These are phyloP conservation scores for Crotalus helleri DNA, from an alignment of 2,113 vertebrate species.

Conservation along the genomic window DNA sequence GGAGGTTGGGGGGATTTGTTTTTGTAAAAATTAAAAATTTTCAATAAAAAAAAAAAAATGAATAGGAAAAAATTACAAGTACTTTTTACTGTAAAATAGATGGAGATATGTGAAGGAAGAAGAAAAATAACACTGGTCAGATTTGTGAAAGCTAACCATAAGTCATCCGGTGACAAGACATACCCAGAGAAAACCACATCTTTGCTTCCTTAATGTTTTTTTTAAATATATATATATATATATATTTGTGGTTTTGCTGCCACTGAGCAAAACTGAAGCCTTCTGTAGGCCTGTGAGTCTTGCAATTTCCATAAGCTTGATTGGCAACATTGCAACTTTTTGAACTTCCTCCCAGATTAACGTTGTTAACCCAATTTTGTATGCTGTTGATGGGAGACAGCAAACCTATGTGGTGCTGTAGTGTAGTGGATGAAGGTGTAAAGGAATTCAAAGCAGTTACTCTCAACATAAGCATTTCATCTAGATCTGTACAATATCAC, in stretches of 20 bases:
- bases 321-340: constrained; percentile 35
- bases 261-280: constrained; percentile 62
- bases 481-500: neutral
- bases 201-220: constrained; percentile 6
- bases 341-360: neutral
- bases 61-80: neutral
- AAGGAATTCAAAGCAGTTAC: neutral
- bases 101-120: neutral
- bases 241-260: constrained; percentile 61
- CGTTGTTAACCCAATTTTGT: neutral
- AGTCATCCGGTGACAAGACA: constrained; percentile 34
- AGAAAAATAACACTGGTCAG: constrained; percentile 53
- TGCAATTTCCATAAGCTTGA: constrained; percentile 60
- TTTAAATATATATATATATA: constrained; percentile 33
- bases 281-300: constrained; percentile 63
- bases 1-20: too few species aligned
- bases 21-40: too few species aligned
- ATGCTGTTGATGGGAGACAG: neutral
- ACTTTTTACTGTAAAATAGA: constrained; percentile 12
- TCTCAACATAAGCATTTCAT: neutral
- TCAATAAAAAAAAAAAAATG: too few species aligned
- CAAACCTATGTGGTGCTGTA: neutral
- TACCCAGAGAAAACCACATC: constrained; percentile 65
- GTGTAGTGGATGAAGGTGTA: neutral
- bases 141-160: constrained; percentile 40